Conservation (phyloP, 2,113 vertebrate genomes). For the Tachysurus vachellii region DNA sequence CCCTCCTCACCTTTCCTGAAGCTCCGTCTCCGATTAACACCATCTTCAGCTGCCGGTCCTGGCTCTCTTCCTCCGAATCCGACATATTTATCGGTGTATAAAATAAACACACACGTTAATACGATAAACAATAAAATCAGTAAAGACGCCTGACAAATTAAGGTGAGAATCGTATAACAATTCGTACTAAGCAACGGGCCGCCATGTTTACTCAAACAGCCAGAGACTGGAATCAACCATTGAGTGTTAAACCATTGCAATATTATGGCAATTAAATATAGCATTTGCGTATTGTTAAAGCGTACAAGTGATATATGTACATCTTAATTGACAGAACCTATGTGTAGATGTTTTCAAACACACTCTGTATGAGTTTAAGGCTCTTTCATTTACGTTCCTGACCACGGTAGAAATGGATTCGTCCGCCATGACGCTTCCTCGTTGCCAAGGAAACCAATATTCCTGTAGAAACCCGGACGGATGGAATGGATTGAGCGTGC, state of each 20-base stretch:
- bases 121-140: neutral
- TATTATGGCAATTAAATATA: neutral
- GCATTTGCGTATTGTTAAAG: no score
- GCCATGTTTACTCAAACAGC: slow-evolving; percentile 76
- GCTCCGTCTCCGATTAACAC: slow-evolving; percentile 94
- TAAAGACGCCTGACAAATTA: neutral
- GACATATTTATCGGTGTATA: slow-evolving; percentile 76
- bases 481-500: neutral
- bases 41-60: slow-evolving; percentile 92
- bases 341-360: neutral
- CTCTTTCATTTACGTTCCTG: neutral
- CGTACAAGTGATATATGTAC: fast-evolving
- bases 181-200: slow-evolving; percentile 62
- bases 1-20: slow-evolving; percentile 90
- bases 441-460: slow-evolving; percentile 69
- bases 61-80: slow-evolving; percentile 93
- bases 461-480: neutral
- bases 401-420: slow-evolving; percentile 40
- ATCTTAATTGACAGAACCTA: no score
- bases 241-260: neutral
- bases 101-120: neutral
- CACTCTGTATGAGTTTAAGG: neutral
- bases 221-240: slow-evolving; percentile 16
- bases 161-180: slow-evolving; percentile 55
- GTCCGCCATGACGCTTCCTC: slow-evolving; percentile 68